Conservation (phyloP, 2,797 vertebrate species). For the Muscicapa comitata region DNA sequence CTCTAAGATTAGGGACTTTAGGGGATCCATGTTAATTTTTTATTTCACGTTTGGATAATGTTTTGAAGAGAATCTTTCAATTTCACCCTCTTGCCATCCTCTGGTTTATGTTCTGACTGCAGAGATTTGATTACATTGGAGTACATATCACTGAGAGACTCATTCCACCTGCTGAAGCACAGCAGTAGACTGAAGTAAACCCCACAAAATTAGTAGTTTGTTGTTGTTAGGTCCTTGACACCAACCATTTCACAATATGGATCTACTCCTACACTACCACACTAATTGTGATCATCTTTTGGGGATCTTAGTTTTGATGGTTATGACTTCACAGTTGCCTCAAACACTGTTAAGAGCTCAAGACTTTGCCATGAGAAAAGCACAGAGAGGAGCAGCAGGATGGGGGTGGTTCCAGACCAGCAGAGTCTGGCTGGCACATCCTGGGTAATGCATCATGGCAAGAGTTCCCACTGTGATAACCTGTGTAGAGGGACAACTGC, state of each 20-base stretch:
- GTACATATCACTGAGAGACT: not conserved
- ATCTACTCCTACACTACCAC: not conserved
- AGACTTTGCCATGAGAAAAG: not conserved
- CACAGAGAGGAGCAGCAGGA: not conserved
- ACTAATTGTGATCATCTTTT: not conserved
- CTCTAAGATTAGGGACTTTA: not conserved
- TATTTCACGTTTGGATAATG: not conserved
- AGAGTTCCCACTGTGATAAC: not conserved
- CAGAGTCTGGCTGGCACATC: not conserved
- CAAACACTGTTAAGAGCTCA: not conserved
- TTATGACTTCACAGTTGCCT: not conserved
- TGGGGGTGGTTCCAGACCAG: fast-evolving
- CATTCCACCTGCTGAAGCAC: not conserved
- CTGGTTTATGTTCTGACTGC: not conserved
- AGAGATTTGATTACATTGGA: not conserved
- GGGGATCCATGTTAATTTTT: not conserved
- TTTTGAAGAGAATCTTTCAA: not conserved
- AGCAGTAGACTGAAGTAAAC: not conserved
- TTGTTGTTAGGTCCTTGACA: not conserved
- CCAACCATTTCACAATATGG: not conserved
- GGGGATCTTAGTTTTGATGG: not conserved
- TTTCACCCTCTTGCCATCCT: not conserved
- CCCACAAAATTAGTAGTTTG: not conserved
- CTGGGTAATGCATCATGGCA: not conserved
- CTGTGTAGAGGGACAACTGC: no score